A percentile compares a stretch with the other conserved stretches of the same genome.
Evolutionary conservation across 2,888 invertebrate genomes (phyloP).

Genomic region (Euclidia mi): DNA sequence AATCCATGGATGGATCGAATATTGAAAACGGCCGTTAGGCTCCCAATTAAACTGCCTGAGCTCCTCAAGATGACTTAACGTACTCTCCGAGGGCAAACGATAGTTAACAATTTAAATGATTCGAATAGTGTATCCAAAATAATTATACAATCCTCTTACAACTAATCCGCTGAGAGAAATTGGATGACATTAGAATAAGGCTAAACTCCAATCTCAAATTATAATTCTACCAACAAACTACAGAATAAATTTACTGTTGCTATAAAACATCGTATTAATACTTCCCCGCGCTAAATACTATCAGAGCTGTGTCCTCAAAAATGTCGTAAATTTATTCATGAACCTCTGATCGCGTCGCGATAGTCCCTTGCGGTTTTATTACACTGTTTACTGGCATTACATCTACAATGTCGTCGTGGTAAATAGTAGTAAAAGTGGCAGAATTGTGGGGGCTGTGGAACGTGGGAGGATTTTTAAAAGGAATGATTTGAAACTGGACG

Average conservation of each 20-base stretch:
- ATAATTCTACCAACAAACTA: conserved; percentile 3
- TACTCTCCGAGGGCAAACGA: too few relatives aligned
- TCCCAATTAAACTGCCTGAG: too few relatives aligned
- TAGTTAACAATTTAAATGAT: too few relatives aligned
- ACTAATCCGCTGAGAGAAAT: too few relatives aligned
- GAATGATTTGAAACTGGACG: not conserved
- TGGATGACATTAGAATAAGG: too few relatives aligned
- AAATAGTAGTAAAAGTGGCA: conserved; percentile 26
- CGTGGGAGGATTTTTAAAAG: conserved; percentile 14
- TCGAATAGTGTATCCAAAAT: too few relatives aligned
- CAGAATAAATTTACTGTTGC: not conserved
- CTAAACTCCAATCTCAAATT: not conserved
- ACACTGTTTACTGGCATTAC: conserved; percentile 57
- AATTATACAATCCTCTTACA: too few relatives aligned
- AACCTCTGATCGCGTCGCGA: conserved; percentile 66
- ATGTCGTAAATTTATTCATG: too few relatives aligned
- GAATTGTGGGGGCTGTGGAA: conserved; percentile 6
- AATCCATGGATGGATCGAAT: too few relatives aligned
- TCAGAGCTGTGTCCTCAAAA: conserved; percentile 16
- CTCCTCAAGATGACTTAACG: too few relatives aligned
- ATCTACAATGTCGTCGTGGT: conserved; percentile 30
- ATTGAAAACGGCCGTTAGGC: too few relatives aligned
- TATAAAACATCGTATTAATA: conserved; percentile 21
- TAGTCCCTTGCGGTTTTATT: conserved; percentile 66
- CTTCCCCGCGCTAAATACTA: conserved; percentile 22